phyloP scores from a whole-genome alignment of 2,888 invertebrate species.

The Caenorhabditis sp. region DNA sequence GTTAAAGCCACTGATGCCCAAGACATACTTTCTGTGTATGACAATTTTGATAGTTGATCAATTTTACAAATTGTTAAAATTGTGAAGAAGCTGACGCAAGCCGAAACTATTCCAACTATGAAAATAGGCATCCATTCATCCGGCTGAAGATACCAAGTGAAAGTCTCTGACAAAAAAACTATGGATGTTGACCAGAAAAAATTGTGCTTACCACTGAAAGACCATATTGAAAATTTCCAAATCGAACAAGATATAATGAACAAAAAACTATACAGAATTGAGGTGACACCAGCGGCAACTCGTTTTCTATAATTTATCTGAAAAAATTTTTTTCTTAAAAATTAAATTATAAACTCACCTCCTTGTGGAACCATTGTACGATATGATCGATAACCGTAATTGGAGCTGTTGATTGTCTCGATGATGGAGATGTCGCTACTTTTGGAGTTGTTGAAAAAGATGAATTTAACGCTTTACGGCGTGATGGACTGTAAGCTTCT shows the following conservation, averaged over 20 bases:
- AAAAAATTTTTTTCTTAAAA: neutral
- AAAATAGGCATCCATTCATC: conserved; percentile 11
- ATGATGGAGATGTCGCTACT: conserved; percentile 7
- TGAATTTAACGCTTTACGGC: conserved; percentile 5
- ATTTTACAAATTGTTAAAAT: conserved; percentile 23
- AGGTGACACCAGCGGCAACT: conserved; percentile 8
- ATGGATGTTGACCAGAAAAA: conserved; percentile 2
- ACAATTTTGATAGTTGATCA: conserved; percentile 14
- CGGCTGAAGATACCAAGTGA: conserved; percentile 21
- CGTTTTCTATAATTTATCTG: conserved; percentile 7
- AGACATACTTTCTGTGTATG: conserved; percentile 7
- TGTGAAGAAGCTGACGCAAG: neutral
- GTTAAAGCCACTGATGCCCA: conserved; percentile 13
- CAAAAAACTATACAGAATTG: neutral
- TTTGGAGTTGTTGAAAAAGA: conserved; percentile 15
- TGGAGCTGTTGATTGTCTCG: conserved; percentile 1
- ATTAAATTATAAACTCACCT: conserved; percentile 11
- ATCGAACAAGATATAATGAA: conserved; percentile 20
- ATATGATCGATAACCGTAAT: conserved; percentile 45
- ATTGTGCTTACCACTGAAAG: neutral
- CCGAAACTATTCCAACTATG: conserved; percentile 6
- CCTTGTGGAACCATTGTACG: conserved; percentile 33
- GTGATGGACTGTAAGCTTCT: neutral
- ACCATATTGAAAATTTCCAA: conserved; percentile 33
- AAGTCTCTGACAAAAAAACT: conserved; percentile 15